Percentiles rank a stretch among this genome's conserved stretches.
Conservation (phyloP, 2,888 invertebrate genomes). For the Hipparchia semele region DNA sequence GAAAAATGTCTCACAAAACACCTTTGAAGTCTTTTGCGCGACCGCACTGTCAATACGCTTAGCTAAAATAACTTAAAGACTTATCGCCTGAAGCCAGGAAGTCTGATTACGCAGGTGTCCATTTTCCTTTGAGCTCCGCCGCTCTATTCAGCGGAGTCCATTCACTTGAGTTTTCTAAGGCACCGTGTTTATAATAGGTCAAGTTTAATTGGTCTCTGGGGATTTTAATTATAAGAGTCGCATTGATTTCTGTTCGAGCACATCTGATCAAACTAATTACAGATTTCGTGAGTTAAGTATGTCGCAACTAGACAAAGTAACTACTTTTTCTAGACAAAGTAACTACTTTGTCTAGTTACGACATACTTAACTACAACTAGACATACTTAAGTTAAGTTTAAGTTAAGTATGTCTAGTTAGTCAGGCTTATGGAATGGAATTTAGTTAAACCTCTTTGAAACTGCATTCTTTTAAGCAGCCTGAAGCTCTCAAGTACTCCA, state of each 20-base stretch:
- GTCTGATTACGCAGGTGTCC: slow-evolving; percentile 40
- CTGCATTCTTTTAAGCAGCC: too few species aligned
- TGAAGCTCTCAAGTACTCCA: too few species aligned
- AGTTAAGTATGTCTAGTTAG: too few species aligned
- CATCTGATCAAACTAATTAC: neutral
- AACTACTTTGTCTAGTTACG: too few species aligned
- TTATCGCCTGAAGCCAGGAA: slow-evolving; percentile 41
- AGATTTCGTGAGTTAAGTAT: too few species aligned
- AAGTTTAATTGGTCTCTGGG: slow-evolving; percentile 26
- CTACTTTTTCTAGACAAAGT: too few species aligned
- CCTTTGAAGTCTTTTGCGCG: slow-evolving; percentile 31
- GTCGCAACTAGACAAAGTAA: too few species aligned
- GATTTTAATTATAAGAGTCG: slow-evolving; percentile 24
- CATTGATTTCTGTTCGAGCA: neutral
- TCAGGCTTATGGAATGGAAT: too few species aligned
- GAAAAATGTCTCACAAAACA: slow-evolving; percentile 21
- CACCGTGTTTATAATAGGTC: slow-evolving; percentile 31
- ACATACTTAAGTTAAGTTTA: too few species aligned
- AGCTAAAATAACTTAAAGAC: slow-evolving; percentile 43
- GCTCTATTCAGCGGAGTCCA: slow-evolving; percentile 29
- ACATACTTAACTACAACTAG: too few species aligned
- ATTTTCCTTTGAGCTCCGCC: slow-evolving; percentile 35
- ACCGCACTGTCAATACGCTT: slow-evolving; percentile 35
- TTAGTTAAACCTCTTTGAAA: too few species aligned
- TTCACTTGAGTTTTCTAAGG: slow-evolving; percentile 30